Base-by-base conservation (phyloP, 2,113 vertebrate species). In the Pachycephala philippinensis region DNA sequence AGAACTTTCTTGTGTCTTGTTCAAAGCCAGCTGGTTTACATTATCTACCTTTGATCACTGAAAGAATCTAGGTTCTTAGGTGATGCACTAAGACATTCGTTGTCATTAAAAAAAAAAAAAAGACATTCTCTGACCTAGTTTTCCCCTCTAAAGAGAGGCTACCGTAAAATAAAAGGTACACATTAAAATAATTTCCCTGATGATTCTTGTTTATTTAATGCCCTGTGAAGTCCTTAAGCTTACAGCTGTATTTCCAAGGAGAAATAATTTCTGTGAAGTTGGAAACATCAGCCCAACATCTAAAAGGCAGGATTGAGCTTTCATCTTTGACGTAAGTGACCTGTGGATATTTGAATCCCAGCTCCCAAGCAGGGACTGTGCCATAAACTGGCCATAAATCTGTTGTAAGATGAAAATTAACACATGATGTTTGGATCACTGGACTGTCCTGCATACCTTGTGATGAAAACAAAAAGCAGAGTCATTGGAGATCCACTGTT, bases 281-380 rank as follows among this genome's bases (percentile, higher is more conserved):
- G 26, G 52, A 82, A 75, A 53, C 4, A 79, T 42, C 6, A 2
- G 2, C 13, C 19, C 26, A 64, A 6, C 11, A 86, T 47, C 21
- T 35, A 13, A 68, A 78, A 80, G 27, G 13, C 3, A 0, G 9
- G 30, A 72, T 0, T 50, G n/a, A 70, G 45, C 24, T 61, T 26
- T 28, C 37, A 82, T 42, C 59, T 77, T 52, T 65, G 65, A 53
- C n/a, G 47, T 18, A 16, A 40, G 12, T 44, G 23, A 71, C 26
- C 42, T 33, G 5, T 47, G 65, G 31, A 21, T 47, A 65, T 52
- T 6, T 64, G 52, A 83, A 79, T 6, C 19, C 31, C 24, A 72
- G 40, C 16, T 77, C 17, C 12, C 72, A 72, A 56, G 65, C 60
- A 60, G 17, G 27, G 28, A 68, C 35, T 53, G 14, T 61, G 35